Evolutionary conservation across 1,140 invertebrate genomes (phyloP), one percentile per base, ranked within the genome.

Genomic region (Battus philenor): DNA sequence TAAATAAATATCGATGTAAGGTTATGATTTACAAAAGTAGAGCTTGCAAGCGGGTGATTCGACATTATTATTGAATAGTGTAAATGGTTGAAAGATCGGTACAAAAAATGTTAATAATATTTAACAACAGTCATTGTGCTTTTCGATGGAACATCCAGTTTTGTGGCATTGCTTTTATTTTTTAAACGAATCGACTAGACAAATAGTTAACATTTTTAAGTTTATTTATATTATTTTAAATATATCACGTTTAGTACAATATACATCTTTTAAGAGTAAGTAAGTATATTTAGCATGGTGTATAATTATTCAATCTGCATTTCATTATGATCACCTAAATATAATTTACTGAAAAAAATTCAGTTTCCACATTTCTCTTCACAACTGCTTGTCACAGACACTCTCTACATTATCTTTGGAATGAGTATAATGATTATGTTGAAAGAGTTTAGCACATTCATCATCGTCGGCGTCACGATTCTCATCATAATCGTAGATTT

Each of bases 371-470:
- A 8, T 41, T 41, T 41, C 24, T 41, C n/a, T 36, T 36, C 24
- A 13, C 10, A 26, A 29, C 0, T 66, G 61, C 12, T 31, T 57
- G 20, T 45, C 51, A 29, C 44, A 46, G 27, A 18, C 59, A 65
- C 59, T 59, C 38, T 44, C 41, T 46, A 65, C 60, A 66, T 48
- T 60, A 46, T 64, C 54, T 68, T 65, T 81, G 80, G 80, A 84
- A 84, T 84, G 80, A 67, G 67, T 55, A 71, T 53, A 54, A 62
- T 54, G 27, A 34, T 44, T 52, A 7, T 44, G 56, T 50, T 58
- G 46, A 58, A 59, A 67, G 46, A 51, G 51, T 59, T 56, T 66
- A 49, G 59, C 63, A 41, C 58, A 60, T 54, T 59, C 46, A 49
- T 56, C 59, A 47, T 47, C 52, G 56, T 56, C 64, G 51, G 50